These are phyloP conservation scores for Pseudochromis fuscus DNA, from an alignment of 2,797 vertebrate species.

Conservation along the genomic window DNA sequence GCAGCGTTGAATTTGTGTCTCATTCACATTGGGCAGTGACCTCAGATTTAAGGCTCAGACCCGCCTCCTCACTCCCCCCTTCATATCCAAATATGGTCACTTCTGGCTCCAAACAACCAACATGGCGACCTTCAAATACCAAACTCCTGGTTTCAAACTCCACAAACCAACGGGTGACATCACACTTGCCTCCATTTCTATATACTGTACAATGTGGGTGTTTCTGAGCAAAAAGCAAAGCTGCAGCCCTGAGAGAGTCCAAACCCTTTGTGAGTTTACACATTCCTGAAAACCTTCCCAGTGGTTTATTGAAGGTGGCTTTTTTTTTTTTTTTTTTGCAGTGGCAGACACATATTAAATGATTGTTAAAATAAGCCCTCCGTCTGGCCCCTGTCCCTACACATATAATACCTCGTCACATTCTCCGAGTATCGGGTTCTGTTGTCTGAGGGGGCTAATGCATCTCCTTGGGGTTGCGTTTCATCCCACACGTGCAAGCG, in stretches of 20 bases:
- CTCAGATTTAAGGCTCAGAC: no score
- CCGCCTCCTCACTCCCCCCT: no score
- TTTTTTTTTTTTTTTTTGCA: background rate
- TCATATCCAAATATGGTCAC: no score
- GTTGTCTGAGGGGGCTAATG: slow-evolving; percentile 66
- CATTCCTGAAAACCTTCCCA: slow-evolving; percentile 76
- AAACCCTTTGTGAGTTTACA: slow-evolving; percentile 69
- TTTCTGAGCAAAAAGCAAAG: slow-evolving; percentile 15
- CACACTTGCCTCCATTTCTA: no score
- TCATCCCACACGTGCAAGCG: slow-evolving; percentile 54
- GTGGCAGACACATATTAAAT: slow-evolving; percentile 73
- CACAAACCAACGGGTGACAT: no score
- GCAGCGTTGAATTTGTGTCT: no score
- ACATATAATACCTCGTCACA: slow-evolving; percentile 54
- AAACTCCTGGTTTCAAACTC: no score
- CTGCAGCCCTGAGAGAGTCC: slow-evolving; percentile 36
- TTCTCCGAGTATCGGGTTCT: slow-evolving; percentile 59
- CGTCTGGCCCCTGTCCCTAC: slow-evolving; percentile 45
- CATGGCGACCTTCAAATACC: no score
- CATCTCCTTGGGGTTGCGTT: slow-evolving; percentile 53
- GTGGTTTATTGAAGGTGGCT: slow-evolving; percentile 74
- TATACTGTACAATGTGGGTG: no score
- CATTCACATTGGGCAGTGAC: no score
- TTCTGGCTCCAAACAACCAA: no score
- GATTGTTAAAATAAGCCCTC: slow-evolving; percentile 78